Base-by-base conservation (phyloP, 2,888 invertebrate species). In the Stenodema calcarata region DNA sequence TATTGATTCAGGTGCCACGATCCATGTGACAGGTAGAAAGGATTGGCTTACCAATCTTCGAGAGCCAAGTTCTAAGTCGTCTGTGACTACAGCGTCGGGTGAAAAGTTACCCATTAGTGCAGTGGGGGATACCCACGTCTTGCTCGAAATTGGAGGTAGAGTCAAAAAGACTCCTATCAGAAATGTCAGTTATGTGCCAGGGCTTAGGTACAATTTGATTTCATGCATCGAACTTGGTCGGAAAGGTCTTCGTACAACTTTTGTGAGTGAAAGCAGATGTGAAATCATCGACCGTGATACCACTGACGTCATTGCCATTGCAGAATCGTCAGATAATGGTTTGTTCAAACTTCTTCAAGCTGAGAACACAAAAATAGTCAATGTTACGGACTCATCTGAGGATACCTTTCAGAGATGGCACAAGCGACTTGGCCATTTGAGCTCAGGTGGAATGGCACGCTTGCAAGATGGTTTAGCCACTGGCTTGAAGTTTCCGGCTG, bases 21-120 rank as follows among this genome's bases (percentile, higher is more conserved):
- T 42, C 30, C 83, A 82, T 42, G 42, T 82, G 1, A 82, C 69
- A 7, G 41, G 35, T 14, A 82, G 70, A n/a, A 28, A 42, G 16
- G 62, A 82, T 42, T 82, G 83, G 83, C 44, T 80, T n/a, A 78
- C 78, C 78, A 78, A 78, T 44, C 35, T 78, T 47, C 44, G 78
- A 18, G 78, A 78, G 18, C 78, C 78, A 16, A 18, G 18, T n/a
- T 18, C 16, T 11, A 73, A 73, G 73, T 78, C 44, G 1, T 78
- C 78, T n/a, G 78, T 78, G 41, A 78, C 78, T 6, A 78, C 78
- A 23, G 78, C 78, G 42, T 78, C 78, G 47, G 78, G 78, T 78
- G 78, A 42, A 18, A 78, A 78, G 44, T 78, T 78, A 41, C 78
- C 78, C 42, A 78, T 78, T 42, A 78, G 3, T 42, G 42, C 78